Percentiles rank a stretch among this genome's conserved stretches.
Conservation (phyloP, 2,888 invertebrate genomes). For the Galeopsomyia nigrocyanea region DNA sequence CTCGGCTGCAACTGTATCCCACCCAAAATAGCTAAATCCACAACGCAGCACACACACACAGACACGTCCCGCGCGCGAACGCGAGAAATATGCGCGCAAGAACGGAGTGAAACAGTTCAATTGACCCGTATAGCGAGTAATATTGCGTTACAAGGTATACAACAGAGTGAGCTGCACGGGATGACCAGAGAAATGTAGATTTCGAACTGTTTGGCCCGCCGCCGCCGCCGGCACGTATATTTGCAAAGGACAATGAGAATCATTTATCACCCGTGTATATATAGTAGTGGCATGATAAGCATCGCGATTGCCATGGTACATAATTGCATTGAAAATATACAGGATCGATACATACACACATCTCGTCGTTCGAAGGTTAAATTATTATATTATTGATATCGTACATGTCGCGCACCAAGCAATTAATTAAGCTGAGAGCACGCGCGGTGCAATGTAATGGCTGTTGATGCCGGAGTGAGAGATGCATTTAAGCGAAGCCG, state of each 20-base stretch:
- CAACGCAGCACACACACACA: too few species aligned
- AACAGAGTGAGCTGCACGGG: background rate
- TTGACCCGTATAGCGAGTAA: too few species aligned
- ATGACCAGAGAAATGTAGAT: conserved; percentile 30
- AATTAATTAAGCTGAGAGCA: conserved; percentile 26
- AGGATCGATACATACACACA: conserved; percentile 9
- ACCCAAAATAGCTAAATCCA: too few species aligned
- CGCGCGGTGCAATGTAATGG: background rate
- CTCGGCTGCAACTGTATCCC: too few species aligned
- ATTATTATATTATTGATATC: conserved; percentile 38
- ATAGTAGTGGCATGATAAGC: background rate
- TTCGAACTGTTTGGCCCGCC: background rate
- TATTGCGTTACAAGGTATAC: too few species aligned
- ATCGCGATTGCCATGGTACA: background rate
- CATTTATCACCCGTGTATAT: conserved; percentile 15
- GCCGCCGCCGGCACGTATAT: too few species aligned
- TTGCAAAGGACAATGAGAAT: background rate
- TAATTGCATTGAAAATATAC: conserved; percentile 17
- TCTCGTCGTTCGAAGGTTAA: conserved; percentile 11
- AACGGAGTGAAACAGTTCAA: too few species aligned
- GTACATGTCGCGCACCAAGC: background rate
- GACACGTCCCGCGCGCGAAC: too few species aligned
- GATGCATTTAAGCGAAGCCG: background rate
- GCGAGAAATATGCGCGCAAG: too few species aligned
- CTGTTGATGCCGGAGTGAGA: too few species aligned